Evolutionary conservation across 2,888 invertebrate genomes (phyloP), one percentile per base, ranked within the genome.

Genomic region (Alcis repandata): DNA sequence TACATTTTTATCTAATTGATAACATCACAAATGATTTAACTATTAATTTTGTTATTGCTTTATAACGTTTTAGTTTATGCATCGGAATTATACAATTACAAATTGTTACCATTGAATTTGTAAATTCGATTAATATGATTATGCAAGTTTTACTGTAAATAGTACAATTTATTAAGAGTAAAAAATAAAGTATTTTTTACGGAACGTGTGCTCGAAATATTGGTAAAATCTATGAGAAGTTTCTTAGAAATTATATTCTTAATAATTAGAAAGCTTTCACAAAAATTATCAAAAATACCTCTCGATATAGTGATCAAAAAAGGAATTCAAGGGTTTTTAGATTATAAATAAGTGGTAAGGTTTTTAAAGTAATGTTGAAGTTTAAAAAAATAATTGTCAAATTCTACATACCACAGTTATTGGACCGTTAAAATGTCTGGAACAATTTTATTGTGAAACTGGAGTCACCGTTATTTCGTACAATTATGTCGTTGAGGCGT

Each of bases 221-320:
- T 59, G 62, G 56, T 52, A 46, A 57, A 58, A 54, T 36, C 15
- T 38, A 63, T 70, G 68, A 78, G 74, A 79, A 69, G 78, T 80
- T 84, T 86, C 80, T 83, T 86, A 85, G 76, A 76, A 80, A 79
- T 80, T 79, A 79, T 83, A 81, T 78, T 79, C 79, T 78, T 69
- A 71, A 73, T 79, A 79, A 76, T 79, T 82, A 81, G 76, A 73
- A 82, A 74, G 80, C 84, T 85, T 84, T 84, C 82, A 83, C 81
- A 85, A 85, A 87, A 82, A 78, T 82, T 86, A 88, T 92, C 91
- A 82, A 85, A 91, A 91, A 92, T 92, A 92, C 92, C 92, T 92
- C 92, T 90, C 84, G 80, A 85, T 85, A 89, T 85, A 89, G 91
- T 92, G 92, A 92, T 91, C 86, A 86, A 89, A 68, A 67, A 90